phyloP scores from a whole-genome alignment of 2,113 vertebrate genomes.

The Pholis gunnellus region DNA sequence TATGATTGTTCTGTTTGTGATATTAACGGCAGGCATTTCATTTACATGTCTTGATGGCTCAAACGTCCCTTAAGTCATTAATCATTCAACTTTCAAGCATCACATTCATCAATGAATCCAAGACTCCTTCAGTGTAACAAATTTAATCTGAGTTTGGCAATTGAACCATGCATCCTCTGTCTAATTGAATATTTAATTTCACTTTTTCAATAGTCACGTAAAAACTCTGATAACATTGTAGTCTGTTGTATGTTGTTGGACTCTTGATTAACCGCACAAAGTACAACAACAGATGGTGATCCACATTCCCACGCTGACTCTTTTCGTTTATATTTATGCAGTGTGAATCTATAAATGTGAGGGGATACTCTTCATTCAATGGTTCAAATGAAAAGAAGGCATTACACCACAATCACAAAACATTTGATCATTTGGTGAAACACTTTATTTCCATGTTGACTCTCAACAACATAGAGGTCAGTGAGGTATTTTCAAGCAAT shows the following conservation, averaged over 20 bases:
- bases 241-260: neutral
- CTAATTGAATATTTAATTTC: conserved; percentile 23
- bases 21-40: conserved; percentile 46
- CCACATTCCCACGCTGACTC: conserved; percentile 25
- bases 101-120: conserved; percentile 27
- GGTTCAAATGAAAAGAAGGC: conserved; percentile 12
- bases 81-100: conserved; percentile 42
- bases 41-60: conserved; percentile 38
- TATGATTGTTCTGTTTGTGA: conserved; percentile 30
- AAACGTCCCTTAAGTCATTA: conserved; percentile 45
- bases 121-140: conserved; percentile 35
- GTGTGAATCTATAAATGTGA: conserved; percentile 19
- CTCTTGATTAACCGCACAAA: neutral
- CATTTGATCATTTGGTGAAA: neutral
- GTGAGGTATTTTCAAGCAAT: conserved; percentile 8
- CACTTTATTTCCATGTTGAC: conserved; percentile 3
- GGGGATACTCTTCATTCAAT: conserved; percentile 15
- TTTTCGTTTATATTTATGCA: conserved; percentile 30
- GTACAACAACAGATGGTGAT: conserved; percentile 30
- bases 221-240: neutral
- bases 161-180: conserved; percentile 7
- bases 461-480: neutral
- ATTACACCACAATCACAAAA: conserved; percentile 12
- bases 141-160: conserved; percentile 26
- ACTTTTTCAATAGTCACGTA: neutral